Conservation (phyloP, 2,888 invertebrate species). For the Epinotia nisella region DNA sequence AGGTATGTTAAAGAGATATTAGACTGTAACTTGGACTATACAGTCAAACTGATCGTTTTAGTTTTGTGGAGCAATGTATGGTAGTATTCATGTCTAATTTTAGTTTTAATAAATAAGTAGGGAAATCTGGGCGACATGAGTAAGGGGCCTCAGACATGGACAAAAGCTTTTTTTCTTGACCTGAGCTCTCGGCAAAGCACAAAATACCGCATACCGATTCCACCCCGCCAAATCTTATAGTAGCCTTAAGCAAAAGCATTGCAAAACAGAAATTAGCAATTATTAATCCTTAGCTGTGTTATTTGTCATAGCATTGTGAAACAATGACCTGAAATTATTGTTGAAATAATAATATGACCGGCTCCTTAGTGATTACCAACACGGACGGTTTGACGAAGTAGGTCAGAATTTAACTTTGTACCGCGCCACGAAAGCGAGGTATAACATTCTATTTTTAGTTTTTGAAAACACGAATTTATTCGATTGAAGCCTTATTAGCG, state of each 20-base stretch:
- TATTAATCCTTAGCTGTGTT: slow-evolving; percentile 12
- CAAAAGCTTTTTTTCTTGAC: neutral
- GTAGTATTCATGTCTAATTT: too few relatives aligned
- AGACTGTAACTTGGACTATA: too few relatives aligned
- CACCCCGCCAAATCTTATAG: too few relatives aligned
- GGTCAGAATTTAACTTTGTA: slow-evolving; percentile 8
- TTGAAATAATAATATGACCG: slow-evolving; percentile 35
- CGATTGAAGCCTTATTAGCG: slow-evolving; percentile 4
- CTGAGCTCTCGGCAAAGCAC: too few relatives aligned
- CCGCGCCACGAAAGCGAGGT: slow-evolving; percentile 3
- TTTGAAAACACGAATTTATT: neutral
- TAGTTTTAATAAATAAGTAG: too few relatives aligned
- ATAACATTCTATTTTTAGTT: neutral
- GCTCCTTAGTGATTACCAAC: slow-evolving; percentile 38
- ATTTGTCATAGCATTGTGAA: slow-evolving; percentile 26
- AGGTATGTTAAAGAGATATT: too few relatives aligned
- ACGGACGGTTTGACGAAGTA: slow-evolving; percentile 22
- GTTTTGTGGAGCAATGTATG: too few relatives aligned
- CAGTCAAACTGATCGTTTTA: too few relatives aligned
- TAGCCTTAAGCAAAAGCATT: neutral
- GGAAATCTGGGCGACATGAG: too few relatives aligned
- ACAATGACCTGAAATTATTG: slow-evolving; percentile 36
- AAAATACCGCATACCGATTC: too few relatives aligned
- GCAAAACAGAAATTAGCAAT: neutral
- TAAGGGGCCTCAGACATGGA: neutral